Conservation (phyloP, 2,113 vertebrate genomes). For the Potamarius usumacintae region DNA sequence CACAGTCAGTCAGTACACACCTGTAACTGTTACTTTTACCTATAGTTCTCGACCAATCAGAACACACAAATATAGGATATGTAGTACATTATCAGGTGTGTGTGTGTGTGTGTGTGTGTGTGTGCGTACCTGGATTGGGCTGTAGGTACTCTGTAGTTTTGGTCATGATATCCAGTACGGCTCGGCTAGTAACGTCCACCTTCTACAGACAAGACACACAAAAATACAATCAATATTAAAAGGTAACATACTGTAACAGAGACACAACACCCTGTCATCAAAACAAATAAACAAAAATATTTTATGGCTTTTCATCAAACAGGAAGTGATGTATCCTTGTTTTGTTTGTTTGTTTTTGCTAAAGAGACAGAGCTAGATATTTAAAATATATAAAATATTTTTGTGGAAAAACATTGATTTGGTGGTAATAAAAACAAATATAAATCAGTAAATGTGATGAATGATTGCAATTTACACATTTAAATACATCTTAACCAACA, state of each 20-base stretch:
- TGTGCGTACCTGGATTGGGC: constrained; percentile 89
- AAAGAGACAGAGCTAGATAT: too few species aligned
- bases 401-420: too few species aligned
- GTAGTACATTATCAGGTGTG: neutral
- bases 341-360: too few species aligned
- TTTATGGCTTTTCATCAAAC: neutral
- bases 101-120: neutral
- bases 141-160: constrained; percentile 98
- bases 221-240: neutral
- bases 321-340: neutral
- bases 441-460: too few species aligned
- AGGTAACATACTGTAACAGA: neutral
- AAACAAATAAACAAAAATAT: neutral
- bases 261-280: neutral
- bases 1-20: neutral
- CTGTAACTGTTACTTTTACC: neutral
- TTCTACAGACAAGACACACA: constrained; percentile 73
- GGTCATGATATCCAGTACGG: constrained; percentile 95
- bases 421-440: too few species aligned
- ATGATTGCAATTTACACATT: neutral
- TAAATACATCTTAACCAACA: neutral
- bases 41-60: neutral
- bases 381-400: too few species aligned
- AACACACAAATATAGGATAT: neutral
- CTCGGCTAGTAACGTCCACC: constrained; percentile 91